Evolutionary conservation across 2,113 vertebrate genomes (phyloP).

Genomic region (Hippocampus zosterae): DNA sequence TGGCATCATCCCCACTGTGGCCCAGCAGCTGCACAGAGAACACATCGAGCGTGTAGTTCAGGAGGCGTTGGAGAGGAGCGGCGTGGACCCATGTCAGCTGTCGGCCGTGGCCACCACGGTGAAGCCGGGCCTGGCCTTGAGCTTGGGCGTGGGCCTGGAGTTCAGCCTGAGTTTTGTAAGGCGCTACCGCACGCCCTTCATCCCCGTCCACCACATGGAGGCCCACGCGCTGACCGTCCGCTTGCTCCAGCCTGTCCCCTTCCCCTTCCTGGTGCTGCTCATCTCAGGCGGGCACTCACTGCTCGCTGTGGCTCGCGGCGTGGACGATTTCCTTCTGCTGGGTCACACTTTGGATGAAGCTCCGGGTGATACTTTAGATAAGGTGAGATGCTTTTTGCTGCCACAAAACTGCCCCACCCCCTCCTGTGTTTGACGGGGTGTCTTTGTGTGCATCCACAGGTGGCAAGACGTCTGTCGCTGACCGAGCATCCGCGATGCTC

Average conservation of each 20-base stretch:
- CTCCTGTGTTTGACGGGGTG: background rate
- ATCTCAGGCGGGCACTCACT: conserved; percentile 92
- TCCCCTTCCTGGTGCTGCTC: conserved; percentile 91
- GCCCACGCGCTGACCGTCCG: conserved; percentile 90
- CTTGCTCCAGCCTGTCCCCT: conserved; percentile 76
- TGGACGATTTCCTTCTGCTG: conserved; percentile 89
- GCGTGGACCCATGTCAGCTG: conserved; percentile 70
- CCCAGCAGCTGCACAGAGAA: conserved; percentile 85
- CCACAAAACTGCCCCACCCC: background rate
- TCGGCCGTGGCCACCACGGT: conserved; percentile 86
- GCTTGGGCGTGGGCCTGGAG: conserved; percentile 80
- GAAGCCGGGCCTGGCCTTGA: conserved; percentile 85
- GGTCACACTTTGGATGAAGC: conserved; percentile 85
- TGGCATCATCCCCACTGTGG: conserved; percentile 87
- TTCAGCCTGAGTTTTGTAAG: conserved; percentile 79
- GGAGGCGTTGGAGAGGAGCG: conserved; percentile 75
- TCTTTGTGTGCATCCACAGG: conserved; percentile 61
- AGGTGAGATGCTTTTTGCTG: conserved; percentile 67
- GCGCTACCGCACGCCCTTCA: conserved; percentile 79
- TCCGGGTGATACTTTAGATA: conserved; percentile 88
- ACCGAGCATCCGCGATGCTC: conserved; percentile 78
- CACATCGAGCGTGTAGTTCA: conserved; percentile 81
- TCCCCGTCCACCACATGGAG: conserved; percentile 98
- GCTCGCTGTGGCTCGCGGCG: conserved; percentile 79
- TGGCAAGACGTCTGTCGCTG: conserved; percentile 86